Base-by-base conservation (phyloP, 1,140 invertebrate genomes). In the Atopsyche davidsoni region DNA sequence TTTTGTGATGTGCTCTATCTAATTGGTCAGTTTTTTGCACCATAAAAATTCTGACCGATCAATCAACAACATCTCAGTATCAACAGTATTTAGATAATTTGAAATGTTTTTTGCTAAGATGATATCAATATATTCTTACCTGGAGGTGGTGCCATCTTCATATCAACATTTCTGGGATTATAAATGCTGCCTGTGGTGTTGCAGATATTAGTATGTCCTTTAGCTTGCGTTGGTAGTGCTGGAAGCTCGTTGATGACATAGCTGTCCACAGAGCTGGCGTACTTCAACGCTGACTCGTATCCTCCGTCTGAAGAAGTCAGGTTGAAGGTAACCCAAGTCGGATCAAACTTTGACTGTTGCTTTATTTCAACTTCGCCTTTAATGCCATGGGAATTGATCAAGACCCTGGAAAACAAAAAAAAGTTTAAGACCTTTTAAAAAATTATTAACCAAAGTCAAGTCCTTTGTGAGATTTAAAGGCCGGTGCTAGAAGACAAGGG, bases 301-400 rank as follows among this genome's bases (percentile, higher is more conserved):
- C 81, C 75, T 46, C 79, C 67, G 62, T 68, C 74, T 1, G 77
- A 79, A 31, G 77, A 77, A 2, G 72, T 75, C 14, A 94, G 63
- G 46, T 85, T 82, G 41, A 95, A 81, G 57, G 81, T 82, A 0
- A 91, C 70, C 70, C 82, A 85, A 0, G 92, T 93, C 0, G 87
- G 84, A 67, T 92, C 83, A 62, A 89, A 93, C 4, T 82, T 82
- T 0, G 88, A 91, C 16, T 82, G 76, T 72, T 97, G 94, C 6
- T 75, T 78, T 21, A 96, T 79, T 2, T 75, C 82, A 1, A 96
- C 75, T 36, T 85, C 79, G 0, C 92, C 92, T 63, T 79, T 82
- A 2, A 96, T 82, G 2, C 91, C 91, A 34, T 83, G 80, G 32
- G 81, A 78, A 67, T 87, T 86, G 31, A 96, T 81, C 3, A 84